Percentiles rank a stretch among this genome's conserved stretches.
Evolutionary conservation across 2,888 invertebrate species (phyloP).

Genomic region (Masnerella sp.): DNA sequence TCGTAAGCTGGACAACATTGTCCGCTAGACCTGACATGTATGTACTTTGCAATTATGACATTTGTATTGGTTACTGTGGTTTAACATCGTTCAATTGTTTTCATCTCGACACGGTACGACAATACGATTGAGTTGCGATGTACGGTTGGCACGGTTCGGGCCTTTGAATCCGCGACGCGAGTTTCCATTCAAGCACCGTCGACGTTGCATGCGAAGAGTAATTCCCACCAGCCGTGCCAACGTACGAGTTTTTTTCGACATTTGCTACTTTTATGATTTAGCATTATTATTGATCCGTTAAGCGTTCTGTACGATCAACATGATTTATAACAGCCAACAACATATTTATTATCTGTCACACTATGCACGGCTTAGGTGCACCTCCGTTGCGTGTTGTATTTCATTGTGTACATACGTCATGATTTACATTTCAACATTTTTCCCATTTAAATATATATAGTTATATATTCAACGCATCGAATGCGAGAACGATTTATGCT

Average conservation of each 20-base stretch:
- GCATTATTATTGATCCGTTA: conserved; percentile 53
- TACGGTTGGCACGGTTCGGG: conserved; percentile 23
- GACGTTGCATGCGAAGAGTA: conserved; percentile 8
- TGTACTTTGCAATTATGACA: conserved; percentile 42
- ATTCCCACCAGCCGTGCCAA: conserved; percentile 30
- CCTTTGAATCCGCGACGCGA: no score
- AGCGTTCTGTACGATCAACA: conserved; percentile 45
- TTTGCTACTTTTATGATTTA: conserved; percentile 49
- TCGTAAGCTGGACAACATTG: neutral
- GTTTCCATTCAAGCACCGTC: no score
- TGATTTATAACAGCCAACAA: conserved; percentile 50
- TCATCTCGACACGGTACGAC: conserved; percentile 20
- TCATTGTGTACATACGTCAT: conserved; percentile 55
- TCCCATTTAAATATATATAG: conserved; percentile 14
- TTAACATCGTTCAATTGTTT: conserved; percentile 40
- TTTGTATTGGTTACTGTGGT: conserved; percentile 33
- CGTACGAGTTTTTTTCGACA: conserved; percentile 27
- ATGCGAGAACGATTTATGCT: conserved; percentile 4
- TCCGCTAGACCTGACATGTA: conserved; percentile 41
- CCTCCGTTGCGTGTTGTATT: conserved; percentile 59
- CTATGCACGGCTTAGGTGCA: conserved; percentile 62
- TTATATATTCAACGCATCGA: conserved; percentile 12
- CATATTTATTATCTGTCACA: conserved; percentile 54
- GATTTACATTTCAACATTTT: conserved; percentile 48
- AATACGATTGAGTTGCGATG: conserved; percentile 20